Percentiles rank a stretch among this genome's conserved stretches.
Evolutionary conservation across 2,113 vertebrate species (phyloP).

Genomic region (Vidua macroura): DNA sequence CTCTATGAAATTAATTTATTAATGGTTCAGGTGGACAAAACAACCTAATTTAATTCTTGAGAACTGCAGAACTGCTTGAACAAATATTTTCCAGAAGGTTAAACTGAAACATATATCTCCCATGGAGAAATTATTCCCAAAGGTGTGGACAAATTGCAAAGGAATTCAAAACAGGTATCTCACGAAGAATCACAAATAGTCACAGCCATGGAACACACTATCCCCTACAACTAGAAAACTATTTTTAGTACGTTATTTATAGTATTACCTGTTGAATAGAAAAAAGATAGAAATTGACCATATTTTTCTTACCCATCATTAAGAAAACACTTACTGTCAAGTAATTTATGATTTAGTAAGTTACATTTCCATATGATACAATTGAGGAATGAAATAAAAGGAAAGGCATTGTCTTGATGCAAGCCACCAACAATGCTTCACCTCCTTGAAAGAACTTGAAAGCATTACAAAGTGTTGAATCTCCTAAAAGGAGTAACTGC

Average conservation of each 20-base stretch:
- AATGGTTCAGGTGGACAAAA: not conserved
- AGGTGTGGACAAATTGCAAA: not conserved
- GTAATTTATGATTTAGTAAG: not conserved
- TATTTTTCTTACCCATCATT: not conserved
- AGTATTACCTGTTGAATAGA: not conserved
- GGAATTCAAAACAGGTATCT: not conserved
- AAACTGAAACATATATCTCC: not conserved
- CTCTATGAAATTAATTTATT: not conserved
- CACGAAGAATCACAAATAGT: not conserved
- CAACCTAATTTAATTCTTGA: not conserved
- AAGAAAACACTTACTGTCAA: not conserved
- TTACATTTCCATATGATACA: not conserved
- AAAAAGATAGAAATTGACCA: not conserved
- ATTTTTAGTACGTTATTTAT: not conserved
- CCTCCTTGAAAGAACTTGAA: constrained; percentile 27
- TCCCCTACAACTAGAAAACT: not conserved
- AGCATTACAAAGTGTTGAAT: constrained; percentile 26
- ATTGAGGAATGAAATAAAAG: not conserved
- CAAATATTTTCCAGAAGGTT: not conserved
- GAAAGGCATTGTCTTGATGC: not conserved
- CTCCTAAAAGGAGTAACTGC: constrained; percentile 38
- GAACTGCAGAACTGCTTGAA: not conserved
- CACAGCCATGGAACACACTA: not conserved
- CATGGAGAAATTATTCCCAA: not conserved
- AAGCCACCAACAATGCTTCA: not conserved